A percentile compares a stretch with the other conserved stretches of the same genome.
Evolutionary conservation across 2,797 vertebrate species (phyloP).

Genomic region (Coendou prehensilis): DNA sequence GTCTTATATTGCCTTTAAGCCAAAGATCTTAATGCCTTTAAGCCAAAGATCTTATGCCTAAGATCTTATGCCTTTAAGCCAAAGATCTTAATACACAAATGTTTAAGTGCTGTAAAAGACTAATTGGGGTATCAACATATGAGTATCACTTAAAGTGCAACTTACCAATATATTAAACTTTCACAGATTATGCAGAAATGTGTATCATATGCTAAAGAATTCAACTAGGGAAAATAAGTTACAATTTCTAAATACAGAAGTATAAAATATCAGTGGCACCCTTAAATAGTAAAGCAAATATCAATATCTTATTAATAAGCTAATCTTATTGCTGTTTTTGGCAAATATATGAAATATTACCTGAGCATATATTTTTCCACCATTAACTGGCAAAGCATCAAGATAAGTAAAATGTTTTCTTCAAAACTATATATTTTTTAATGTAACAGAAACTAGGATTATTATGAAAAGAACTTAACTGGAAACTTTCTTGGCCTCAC

Average conservation of each 20-base stretch:
- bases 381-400: slow-evolving; percentile 84
- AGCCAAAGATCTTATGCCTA: slow-evolving; percentile 73
- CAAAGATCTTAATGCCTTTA: background rate
- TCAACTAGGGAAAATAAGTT: slow-evolving; percentile 84
- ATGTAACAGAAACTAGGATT: slow-evolving; percentile 83
- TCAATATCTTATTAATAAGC: slow-evolving; percentile 85
- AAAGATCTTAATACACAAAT: slow-evolving; percentile 79
- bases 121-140: slow-evolving; percentile 80
- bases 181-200: slow-evolving; percentile 85
- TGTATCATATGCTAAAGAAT: slow-evolving; percentile 85
- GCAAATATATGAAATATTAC: slow-evolving; percentile 88
- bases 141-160: slow-evolving; percentile 83
- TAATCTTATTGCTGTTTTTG: slow-evolving; percentile 89
- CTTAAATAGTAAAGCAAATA: slow-evolving; percentile 87
- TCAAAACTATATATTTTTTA: slow-evolving; percentile 74
- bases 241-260: slow-evolving; percentile 79
- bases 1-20: slow-evolving; percentile 79
- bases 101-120: slow-evolving; percentile 82
- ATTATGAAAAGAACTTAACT: slow-evolving; percentile 87
- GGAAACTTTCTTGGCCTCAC: slow-evolving; percentile 90
- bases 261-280: slow-evolving; percentile 83
- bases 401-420: slow-evolving; percentile 82
- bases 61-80: background rate
- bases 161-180: slow-evolving; percentile 89
- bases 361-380: slow-evolving; percentile 89